Base-by-base conservation (phyloP, 2,888 invertebrate species). In the Eupithecia centaureata region DNA sequence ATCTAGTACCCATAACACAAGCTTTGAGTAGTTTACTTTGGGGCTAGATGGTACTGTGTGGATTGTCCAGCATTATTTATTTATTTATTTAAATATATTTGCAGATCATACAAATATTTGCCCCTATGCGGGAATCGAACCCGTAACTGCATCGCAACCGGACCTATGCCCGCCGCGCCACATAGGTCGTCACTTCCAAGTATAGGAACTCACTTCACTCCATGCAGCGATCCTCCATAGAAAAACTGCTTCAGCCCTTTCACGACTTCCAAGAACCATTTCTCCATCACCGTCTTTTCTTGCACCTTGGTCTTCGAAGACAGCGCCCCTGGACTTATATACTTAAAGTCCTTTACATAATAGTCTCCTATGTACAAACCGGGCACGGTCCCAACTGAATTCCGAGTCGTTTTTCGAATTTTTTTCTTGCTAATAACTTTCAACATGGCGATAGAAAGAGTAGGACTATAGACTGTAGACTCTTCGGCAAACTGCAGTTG, bases 181-280 rank as follows among this genome's bases (percentile, higher is more conserved):
- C n/a, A n/a, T n/a, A n/a, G n/a, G n/a, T n/a, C n/a, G n/a, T n/a
- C n/a, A n/a, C n/a, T n/a, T n/a, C n/a, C n/a, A n/a, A n/a, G n/a
- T n/a, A n/a, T n/a, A 52, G 1, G 15, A 15, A 89, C 92, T 89
- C 69, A 93, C 93, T 93, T 93, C 18, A 93, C 90, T 67, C 93
- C 93, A 78, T 93, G 93, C 38, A 93, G 76, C 59, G 91, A 89
- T 35, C 93, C 93, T 59, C 88, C 87, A 72, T 89, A 90, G 73
- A 91, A 88, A 74, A 93, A 87, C 78, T 92, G 90, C 76, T 88
- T 90, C 65, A 91, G 71, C 1, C 92, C 92, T 57, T 79, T 85
- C 74, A 88, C 76, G 25, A 92, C 82, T 79, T 90, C 87, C 4
- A 66, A 72, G 0, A 83, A 68, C 92, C 91, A 92, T 74, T 84